A percentile compares a stretch with the other conserved stretches of the same genome.
Evolutionary conservation across 2,797 vertebrate species (phyloP).

Genomic region (Antennarius maculatus): DNA sequence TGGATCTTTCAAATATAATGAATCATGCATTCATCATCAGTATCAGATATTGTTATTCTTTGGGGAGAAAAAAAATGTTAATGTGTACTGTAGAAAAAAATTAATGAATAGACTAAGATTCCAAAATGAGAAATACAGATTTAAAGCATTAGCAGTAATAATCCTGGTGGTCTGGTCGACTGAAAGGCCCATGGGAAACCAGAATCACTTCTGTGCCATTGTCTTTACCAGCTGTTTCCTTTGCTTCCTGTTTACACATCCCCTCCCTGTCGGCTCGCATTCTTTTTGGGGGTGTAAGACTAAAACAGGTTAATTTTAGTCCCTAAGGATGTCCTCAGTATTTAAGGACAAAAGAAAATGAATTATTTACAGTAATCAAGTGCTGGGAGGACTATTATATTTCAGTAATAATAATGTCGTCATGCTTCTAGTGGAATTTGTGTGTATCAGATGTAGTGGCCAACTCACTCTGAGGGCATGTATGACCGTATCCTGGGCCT

Average conservation of each 20-base stretch:
- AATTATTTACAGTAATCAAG: constrained; percentile 3
- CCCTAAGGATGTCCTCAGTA: not conserved
- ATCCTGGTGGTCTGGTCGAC: constrained; percentile 18
- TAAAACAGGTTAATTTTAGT: constrained; percentile 35
- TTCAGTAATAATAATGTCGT: not conserved
- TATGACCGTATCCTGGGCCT: constrained; percentile 97
- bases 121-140: not conserved
- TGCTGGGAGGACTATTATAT: not conserved
- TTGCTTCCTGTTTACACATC: constrained; percentile 72
- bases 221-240: constrained; percentile 66
- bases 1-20: no score
- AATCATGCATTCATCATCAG: no score
- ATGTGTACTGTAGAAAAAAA: no score
- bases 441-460: constrained; percentile 1
- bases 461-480: constrained; percentile 93
- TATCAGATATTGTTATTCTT: no score
- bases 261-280: constrained; percentile 59
- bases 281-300: constrained; percentile 49
- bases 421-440: not conserved
- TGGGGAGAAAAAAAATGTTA: no score
- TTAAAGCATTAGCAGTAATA: constrained; percentile 15
- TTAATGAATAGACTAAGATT: no score
- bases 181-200: constrained; percentile 39
- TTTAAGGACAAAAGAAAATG: not conserved
- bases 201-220: constrained; percentile 58